phyloP scores from a whole-genome alignment of 2,888 invertebrate genomes.

The Nineta flava region DNA sequence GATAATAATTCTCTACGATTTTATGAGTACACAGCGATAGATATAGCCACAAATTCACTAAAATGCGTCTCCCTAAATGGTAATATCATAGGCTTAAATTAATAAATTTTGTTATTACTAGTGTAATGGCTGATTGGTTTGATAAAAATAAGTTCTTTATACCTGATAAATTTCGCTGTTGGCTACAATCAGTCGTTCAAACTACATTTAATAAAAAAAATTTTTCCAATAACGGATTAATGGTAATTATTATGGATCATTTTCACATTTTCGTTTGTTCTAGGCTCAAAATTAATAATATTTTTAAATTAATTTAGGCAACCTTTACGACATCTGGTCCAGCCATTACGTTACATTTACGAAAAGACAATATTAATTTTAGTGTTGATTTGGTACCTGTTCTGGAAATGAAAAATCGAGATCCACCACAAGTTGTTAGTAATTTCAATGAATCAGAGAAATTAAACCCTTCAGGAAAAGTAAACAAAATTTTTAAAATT shows the following conservation, averaged over 20 bases:
- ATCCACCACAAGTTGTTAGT: background rate
- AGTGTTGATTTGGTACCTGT: background rate
- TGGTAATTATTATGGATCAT: no score
- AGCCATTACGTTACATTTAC: background rate
- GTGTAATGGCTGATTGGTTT: background rate
- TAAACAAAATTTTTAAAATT: no score
- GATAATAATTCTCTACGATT: no score
- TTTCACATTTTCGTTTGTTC: no score
- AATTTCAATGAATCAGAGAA: no score
- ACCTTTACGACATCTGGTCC: background rate
- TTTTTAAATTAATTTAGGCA: background rate
- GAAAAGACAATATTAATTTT: background rate
- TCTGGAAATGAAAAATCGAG: background rate
- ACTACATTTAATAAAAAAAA: background rate
- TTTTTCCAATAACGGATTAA: no score
- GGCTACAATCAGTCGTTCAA: background rate
- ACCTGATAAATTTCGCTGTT: conserved; percentile 1
- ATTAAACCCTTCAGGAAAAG: no score
- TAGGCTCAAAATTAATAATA: no score
- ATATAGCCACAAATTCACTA: no score
- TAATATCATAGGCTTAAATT: background rate
- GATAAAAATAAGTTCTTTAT: background rate
- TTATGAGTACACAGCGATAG: no score
- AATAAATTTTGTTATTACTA: background rate
- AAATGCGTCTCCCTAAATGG: no score